These are phyloP conservation scores for Zosterops lateralis DNA, from an alignment of 2,113 vertebrate species.

Conservation along the genomic window DNA sequence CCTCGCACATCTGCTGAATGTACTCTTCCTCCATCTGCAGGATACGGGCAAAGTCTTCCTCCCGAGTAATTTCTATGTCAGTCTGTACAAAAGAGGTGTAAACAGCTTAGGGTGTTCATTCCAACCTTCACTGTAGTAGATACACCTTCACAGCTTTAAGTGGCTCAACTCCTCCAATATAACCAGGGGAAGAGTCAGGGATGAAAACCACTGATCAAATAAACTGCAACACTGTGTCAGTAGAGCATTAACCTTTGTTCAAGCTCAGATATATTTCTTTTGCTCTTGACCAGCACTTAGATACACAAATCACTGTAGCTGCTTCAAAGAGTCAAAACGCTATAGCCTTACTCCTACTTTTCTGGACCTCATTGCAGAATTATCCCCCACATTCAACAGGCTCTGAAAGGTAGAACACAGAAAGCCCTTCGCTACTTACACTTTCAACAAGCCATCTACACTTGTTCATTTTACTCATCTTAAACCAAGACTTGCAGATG, in stretches of 20 bases:
- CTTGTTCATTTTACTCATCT: rapidly evolving
- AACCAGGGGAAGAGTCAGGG: background rate
- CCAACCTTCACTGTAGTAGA: background rate
- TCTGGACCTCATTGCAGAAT: background rate
- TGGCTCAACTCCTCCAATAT: background rate
- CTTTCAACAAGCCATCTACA: background rate
- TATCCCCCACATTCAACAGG: too few relatives aligned
- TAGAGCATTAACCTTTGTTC: background rate
- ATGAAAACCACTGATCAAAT: background rate
- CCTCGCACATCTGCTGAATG: constrained; percentile 94
- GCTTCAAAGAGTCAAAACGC: background rate
- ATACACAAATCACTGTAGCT: background rate
- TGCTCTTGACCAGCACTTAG: background rate
- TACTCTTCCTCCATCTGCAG: constrained; percentile 97
- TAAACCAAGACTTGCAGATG: rapidly evolving
- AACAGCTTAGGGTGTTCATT: background rate
- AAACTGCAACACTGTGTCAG: rapidly evolving
- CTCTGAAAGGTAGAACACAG: background rate
- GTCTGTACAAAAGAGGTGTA: constrained; percentile 71
- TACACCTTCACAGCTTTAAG: background rate
- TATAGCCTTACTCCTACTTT: background rate
- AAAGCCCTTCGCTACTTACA: background rate
- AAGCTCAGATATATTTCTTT: background rate
- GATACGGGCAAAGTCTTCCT: constrained; percentile 94
- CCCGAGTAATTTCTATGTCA: constrained; percentile 93